Percentiles rank a stretch among this genome's conserved stretches.
Evolutionary conservation across 2,113 vertebrate species (phyloP).

Genomic region (Gavia stellata): DNA sequence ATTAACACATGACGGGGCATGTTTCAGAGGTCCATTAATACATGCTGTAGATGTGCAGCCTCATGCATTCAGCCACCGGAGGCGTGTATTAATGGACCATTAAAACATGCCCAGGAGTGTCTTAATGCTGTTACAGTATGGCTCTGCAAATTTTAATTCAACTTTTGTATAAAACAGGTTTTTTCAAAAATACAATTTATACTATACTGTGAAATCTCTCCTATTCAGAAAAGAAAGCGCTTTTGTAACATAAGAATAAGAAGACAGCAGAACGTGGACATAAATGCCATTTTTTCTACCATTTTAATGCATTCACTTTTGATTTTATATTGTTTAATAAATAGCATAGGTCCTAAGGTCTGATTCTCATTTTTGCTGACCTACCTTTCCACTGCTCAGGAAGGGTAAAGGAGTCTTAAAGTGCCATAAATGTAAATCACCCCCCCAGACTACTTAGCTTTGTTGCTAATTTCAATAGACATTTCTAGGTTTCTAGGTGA

Average conservation of each 20-base stretch:
- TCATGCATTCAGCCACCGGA: conserved; percentile 19
- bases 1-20: background rate
- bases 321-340: conserved; percentile 30
- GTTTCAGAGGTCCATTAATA: conserved; percentile 46
- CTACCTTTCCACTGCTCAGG: conserved; percentile 2
- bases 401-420: conserved; percentile 6
- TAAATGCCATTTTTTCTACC: background rate
- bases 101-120: conserved; percentile 63
- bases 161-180: background rate
- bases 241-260: background rate
- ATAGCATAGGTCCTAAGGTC: background rate
- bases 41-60: conserved; percentile 33
- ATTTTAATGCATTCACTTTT: background rate
- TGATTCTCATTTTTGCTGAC: conserved; percentile 22
- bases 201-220: background rate
- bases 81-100: conserved; percentile 50
- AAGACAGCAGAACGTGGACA: background rate
- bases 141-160: conserved; percentile 50
- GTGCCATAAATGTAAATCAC: conserved; percentile 25
- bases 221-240: background rate
- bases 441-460: background rate
- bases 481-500: conserved; percentile 54
- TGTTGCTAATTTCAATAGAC: conserved; percentile 44
- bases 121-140: conserved; percentile 24
- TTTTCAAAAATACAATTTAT: background rate